These are phyloP conservation scores for Invenusta paracnida DNA, from an alignment of 2,888 invertebrate genomes.

Conservation along the genomic window DNA sequence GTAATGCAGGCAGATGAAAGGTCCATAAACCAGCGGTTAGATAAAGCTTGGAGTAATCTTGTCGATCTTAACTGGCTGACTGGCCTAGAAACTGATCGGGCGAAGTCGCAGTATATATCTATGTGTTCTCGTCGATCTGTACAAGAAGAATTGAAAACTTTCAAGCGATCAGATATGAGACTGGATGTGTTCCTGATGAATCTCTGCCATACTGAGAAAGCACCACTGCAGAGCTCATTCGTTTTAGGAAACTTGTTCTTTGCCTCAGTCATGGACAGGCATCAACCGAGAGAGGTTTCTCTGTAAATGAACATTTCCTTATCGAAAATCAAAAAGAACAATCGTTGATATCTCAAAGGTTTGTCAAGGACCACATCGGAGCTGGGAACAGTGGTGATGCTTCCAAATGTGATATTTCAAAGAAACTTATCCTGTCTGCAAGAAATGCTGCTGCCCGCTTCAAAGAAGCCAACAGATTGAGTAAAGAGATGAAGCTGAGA, in stretches of 20 bases:
- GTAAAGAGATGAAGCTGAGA: background rate
- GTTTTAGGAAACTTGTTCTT: background rate
- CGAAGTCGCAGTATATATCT: background rate
- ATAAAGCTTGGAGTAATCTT: background rate
- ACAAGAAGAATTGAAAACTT: background rate
- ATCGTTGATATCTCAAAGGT: slow-evolving; percentile 2
- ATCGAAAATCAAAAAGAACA: background rate
- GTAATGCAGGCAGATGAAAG: background rate
- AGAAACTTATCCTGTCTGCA: background rate
- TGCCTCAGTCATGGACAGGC: slow-evolving; percentile 1
- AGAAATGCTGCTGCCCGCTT: background rate
- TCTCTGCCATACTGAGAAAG: slow-evolving; percentile 25
- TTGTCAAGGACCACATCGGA: slow-evolving; percentile 8
- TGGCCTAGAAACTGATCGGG: background rate
- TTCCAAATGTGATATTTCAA: slow-evolving; percentile 12
- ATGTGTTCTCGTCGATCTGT: background rate
- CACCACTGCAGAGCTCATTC: background rate
- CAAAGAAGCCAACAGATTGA: slow-evolving; percentile 14
- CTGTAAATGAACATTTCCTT: background rate
- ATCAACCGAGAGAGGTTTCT: slow-evolving; percentile 21
- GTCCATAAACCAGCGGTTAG: background rate
- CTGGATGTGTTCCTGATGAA: slow-evolving; percentile 7
- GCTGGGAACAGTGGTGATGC: background rate
- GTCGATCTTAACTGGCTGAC: background rate
- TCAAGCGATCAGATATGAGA: background rate